These are phyloP conservation scores for Gallinago jamesoni DNA, from an alignment of 2,113 vertebrate species.

Conservation along the genomic window DNA sequence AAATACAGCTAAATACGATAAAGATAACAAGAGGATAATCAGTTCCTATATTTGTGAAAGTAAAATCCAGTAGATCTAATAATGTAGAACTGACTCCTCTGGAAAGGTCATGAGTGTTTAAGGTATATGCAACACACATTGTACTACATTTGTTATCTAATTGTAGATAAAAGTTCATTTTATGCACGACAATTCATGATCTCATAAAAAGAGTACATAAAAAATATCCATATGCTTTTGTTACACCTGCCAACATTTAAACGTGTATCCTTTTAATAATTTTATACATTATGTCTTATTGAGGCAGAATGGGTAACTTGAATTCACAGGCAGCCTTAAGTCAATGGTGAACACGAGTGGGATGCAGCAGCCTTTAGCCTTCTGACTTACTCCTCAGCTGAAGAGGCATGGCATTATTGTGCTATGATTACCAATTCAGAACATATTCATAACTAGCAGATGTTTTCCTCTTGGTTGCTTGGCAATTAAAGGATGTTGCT, in stretches of 20 bases:
- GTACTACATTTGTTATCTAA: not conserved
- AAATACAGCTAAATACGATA: not conserved
- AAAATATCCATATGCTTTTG: not conserved
- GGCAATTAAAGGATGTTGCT: conserved; percentile 56
- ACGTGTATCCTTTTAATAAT: not conserved
- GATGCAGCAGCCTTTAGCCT: not conserved
- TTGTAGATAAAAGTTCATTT: not conserved
- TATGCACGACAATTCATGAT: not conserved
- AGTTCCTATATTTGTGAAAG: not conserved
- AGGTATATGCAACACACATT: not conserved
- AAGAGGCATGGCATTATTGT: conserved; percentile 41
- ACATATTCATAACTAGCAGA: conserved; percentile 49
- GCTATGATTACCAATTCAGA: conserved; percentile 62
- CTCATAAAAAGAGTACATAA: not conserved
- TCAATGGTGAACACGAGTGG: not conserved
- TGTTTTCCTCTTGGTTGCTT: conserved; percentile 56
- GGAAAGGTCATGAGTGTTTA: not conserved
- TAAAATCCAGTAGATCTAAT: not conserved
- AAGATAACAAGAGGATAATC: not conserved
- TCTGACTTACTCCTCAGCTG: conserved; percentile 1
- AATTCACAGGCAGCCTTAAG: not conserved
- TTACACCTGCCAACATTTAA: not conserved
- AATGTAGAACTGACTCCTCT: not conserved
- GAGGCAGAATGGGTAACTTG: not conserved
- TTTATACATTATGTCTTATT: not conserved